Conservation (phyloP, 2,113 vertebrate genomes). For the Larimichthys crocea region DNA sequence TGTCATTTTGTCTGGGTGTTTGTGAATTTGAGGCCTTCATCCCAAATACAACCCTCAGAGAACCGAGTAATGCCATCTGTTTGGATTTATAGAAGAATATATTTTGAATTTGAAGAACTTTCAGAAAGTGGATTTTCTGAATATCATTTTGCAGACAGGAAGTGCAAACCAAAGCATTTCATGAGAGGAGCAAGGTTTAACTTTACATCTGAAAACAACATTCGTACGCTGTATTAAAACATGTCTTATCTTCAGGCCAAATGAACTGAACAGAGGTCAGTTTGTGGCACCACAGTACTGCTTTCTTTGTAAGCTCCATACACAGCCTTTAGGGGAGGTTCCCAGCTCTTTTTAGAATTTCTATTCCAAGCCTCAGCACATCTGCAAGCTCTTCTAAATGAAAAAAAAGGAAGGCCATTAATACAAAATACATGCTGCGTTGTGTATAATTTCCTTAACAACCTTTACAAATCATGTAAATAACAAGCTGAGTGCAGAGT, state of each 20-base stretch:
- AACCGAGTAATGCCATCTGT: slow-evolving; percentile 38
- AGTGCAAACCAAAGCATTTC: slow-evolving; percentile 15
- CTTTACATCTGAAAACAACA: slow-evolving; percentile 24
- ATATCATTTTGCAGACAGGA: slow-evolving; percentile 17
- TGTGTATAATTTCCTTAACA: not conserved
- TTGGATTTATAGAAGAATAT: slow-evolving; percentile 8
- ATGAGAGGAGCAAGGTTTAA: not conserved
- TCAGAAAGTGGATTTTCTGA: not conserved
- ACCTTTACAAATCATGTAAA: not conserved
- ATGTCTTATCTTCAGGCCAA: slow-evolving; percentile 22
- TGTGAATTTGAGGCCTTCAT: slow-evolving; percentile 30
- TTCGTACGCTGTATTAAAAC: slow-evolving; percentile 8
- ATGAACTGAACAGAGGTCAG: slow-evolving; percentile 35
- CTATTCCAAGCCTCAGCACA: not conserved
- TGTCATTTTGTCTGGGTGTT: slow-evolving; percentile 26
- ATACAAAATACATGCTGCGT: not conserved
- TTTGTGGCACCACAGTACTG: not conserved
- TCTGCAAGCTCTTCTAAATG: slow-evolving; percentile 6
- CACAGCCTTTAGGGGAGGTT: not conserved
- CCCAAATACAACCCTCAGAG: slow-evolving; percentile 26
- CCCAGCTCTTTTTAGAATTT: slow-evolving; percentile 24
- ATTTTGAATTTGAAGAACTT: slow-evolving; percentile 4
- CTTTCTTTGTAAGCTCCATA: slow-evolving; percentile 2
- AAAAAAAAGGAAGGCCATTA: not conserved
- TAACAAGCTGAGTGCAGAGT: not conserved